Evolutionary conservation across 2,888 invertebrate species (phyloP).

Genomic region (Conops quadrifasciatus): DNA sequence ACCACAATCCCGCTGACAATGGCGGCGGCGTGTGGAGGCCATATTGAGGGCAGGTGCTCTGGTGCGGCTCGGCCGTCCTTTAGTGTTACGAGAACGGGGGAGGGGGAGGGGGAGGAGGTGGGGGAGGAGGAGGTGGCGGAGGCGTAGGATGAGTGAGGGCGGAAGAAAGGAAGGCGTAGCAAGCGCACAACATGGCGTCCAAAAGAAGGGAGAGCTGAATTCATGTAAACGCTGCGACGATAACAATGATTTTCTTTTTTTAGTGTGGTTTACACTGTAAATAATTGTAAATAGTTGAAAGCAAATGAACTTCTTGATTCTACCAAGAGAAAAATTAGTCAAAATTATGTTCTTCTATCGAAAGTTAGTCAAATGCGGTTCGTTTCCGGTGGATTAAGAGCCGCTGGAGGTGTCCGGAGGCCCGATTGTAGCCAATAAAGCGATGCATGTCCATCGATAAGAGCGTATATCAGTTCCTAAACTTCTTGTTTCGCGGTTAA

Average conservation of each 20-base stretch:
- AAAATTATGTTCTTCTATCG: constrained; percentile 19
- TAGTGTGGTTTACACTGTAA: constrained; percentile 8
- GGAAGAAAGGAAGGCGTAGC: not conserved
- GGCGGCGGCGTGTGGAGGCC: constrained; percentile 80
- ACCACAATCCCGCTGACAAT: constrained; percentile 65
- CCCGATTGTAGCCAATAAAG: constrained; percentile 10
- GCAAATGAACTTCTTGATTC: not conserved
- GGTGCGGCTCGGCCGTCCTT: constrained; percentile 63
- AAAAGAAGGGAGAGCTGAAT: not conserved
- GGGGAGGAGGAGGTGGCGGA: constrained; percentile 13
- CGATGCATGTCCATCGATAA: constrained; percentile 16
- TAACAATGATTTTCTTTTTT: no score
- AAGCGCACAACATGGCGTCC: not conserved
- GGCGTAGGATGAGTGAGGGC: constrained; percentile 23
- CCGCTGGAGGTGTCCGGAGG: not conserved
- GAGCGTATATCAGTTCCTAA: constrained; percentile 51
- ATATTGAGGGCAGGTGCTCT: constrained; percentile 69
- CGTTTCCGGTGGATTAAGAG: not conserved
- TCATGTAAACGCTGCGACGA: no score
- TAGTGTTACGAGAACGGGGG: constrained; percentile 59
- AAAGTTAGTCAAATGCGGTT: constrained; percentile 16
- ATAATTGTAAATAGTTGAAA: constrained; percentile 28
- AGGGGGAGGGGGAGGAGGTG: constrained; percentile 45
- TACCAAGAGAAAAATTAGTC: constrained; percentile 21
- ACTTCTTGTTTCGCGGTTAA: constrained; percentile 32